Percentiles rank a stretch among this genome's conserved stretches.
phyloP scores from a whole-genome alignment of 2,113 vertebrate species.

The Cynocephalus volans region DNA sequence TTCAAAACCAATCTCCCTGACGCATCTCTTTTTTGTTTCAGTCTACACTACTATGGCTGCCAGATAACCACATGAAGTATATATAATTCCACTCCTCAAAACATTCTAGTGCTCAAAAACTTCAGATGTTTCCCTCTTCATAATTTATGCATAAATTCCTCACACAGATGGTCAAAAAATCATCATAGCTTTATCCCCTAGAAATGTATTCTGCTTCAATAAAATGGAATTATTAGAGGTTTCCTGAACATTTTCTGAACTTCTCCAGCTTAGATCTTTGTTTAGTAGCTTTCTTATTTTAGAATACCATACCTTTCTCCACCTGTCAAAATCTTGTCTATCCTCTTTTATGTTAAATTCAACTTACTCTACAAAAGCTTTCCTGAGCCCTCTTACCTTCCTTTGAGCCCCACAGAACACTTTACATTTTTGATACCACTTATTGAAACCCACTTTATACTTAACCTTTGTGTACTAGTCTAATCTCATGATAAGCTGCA shows the following conservation, averaged over 20 bases:
- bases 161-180: not conserved
- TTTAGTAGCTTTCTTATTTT: not conserved
- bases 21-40: not conserved
- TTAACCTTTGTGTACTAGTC: not conserved
- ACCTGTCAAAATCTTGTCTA: not conserved
- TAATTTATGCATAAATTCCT: not conserved
- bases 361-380: not conserved
- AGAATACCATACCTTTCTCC: not conserved
- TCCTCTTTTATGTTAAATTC: not conserved
- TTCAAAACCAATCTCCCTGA: not conserved
- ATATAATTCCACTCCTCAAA: not conserved
- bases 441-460: not conserved
- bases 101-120: not conserved
- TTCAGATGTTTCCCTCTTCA: not conserved
- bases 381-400: not conserved
- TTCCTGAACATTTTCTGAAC: not conserved
- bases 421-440: not conserved
- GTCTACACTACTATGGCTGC: not conserved
- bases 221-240: conserved; percentile 24
- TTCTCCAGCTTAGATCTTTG: not conserved
- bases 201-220: conserved; percentile 4
- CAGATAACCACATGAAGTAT: not conserved
- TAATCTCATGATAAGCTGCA: not conserved
- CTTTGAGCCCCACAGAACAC: not conserved
- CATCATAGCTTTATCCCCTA: not conserved